Percentiles rank a stretch among this genome's conserved stretches.
phyloP scores from a whole-genome alignment of 2,888 invertebrate species.

The Proisotoma minuta region DNA sequence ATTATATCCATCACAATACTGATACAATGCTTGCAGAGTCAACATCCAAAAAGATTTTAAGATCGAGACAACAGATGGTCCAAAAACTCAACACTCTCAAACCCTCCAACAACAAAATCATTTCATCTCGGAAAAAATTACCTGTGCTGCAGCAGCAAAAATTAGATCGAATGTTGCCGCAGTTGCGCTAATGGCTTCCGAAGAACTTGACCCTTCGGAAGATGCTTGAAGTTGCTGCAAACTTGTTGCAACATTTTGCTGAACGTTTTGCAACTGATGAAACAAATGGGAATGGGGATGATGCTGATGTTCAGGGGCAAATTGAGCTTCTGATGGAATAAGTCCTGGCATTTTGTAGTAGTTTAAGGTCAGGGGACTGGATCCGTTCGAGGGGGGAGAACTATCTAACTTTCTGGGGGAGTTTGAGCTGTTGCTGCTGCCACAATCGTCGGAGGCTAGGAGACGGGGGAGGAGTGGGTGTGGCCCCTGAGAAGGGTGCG shows the following conservation, averaged over 20 bases:
- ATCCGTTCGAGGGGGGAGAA: no score
- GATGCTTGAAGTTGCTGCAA: not conserved
- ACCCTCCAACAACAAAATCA: not conserved
- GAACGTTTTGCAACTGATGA: not conserved
- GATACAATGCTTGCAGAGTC: no score
- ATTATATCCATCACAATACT: no score
- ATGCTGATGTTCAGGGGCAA: no score
- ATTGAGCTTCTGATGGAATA: no score
- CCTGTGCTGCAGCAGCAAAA: constrained; percentile 46
- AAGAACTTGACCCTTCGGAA: not conserved
- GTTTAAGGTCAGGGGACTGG: no score
- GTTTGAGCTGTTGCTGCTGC: no score
- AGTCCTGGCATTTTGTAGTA: constrained; percentile 33
- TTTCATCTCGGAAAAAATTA: no score
- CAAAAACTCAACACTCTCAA: not conserved
- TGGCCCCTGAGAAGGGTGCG: no score
- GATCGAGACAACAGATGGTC: not conserved
- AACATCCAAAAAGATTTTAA: constrained; percentile 3
- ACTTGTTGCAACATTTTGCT: not conserved
- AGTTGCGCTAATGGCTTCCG: constrained; percentile 17
- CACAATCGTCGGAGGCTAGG: no score
- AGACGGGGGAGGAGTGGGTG: no score
- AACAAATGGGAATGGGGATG: constrained; percentile 15
- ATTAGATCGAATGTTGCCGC: constrained; percentile 41
- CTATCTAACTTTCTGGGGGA: no score